phyloP scores from a whole-genome alignment of 1,140 invertebrate genomes.

The Philopotamus ludificatus region DNA sequence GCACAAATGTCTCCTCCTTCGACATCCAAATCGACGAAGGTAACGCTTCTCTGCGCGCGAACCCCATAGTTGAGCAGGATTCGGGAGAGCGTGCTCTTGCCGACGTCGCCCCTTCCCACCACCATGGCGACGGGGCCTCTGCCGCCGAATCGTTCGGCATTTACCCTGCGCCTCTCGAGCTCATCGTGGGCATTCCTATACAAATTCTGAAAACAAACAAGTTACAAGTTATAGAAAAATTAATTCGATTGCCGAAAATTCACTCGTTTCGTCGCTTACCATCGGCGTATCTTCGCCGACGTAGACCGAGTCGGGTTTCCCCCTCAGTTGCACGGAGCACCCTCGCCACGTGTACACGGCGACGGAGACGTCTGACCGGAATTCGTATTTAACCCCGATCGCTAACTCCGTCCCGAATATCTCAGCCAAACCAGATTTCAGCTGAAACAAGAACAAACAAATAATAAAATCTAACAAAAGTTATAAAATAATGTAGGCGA shows the following conservation, averaged over 20 bases:
- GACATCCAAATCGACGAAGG: slow-evolving; percentile 95
- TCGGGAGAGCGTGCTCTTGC: slow-evolving; percentile 89
- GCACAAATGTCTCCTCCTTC: slow-evolving; percentile 92
- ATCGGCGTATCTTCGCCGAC: slow-evolving; percentile 95
- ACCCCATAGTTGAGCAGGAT: slow-evolving; percentile 94
- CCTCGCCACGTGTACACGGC: slow-evolving; percentile 97
- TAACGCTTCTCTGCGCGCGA: slow-evolving; percentile 76
- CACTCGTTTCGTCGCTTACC: slow-evolving; percentile 49
- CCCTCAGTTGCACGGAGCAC: slow-evolving; percentile 78
- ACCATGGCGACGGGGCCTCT: slow-evolving; percentile 85
- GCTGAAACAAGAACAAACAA: no score
- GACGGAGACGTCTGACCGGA: slow-evolving; percentile 87
- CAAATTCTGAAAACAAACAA: slow-evolving; percentile 57
- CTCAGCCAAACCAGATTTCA: slow-evolving; percentile 87
- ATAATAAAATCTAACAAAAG: slow-evolving; percentile 9
- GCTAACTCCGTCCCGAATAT: slow-evolving; percentile 96
- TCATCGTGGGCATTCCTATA: slow-evolving; percentile 95
- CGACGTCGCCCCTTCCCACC: slow-evolving; percentile 93
- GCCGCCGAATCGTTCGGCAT: slow-evolving; percentile 71
- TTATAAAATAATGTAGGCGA: no score
- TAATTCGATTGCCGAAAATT: no score
- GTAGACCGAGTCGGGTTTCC: slow-evolving; percentile 90
- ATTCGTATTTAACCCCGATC: slow-evolving; percentile 89
- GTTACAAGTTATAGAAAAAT: no score
- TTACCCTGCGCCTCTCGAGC: slow-evolving; percentile 83